Base-by-base conservation (phyloP, 2,797 vertebrate genomes). In the Euthynnus affinis region DNA sequence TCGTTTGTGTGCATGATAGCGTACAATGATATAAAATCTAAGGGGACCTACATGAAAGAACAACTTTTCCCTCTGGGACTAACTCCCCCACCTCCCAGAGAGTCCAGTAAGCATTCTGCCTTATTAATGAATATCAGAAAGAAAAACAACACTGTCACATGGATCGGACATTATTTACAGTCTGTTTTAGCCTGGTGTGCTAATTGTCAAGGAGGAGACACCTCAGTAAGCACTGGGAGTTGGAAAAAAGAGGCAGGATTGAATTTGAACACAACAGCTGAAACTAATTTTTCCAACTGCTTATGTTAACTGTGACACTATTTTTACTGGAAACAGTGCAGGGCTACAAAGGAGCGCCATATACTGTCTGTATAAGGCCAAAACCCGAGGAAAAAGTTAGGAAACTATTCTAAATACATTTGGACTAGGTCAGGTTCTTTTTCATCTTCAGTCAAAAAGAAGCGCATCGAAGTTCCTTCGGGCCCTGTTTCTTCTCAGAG, bases 291-390 rank as follows among this genome's bases (percentile, higher is more conserved):
- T 94, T 93, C 93, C 93, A 62, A 86, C 85, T 95, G 95, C 94
- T 94, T 94, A 94, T 87, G 90, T 93, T 94, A 94, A 83, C 83
- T 9, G 85, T 95, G 95, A 95, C 94, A 95, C 86, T 92, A 94
- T 93, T 95, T 95, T 92, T 87, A 92, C 83, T 93, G 90, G 95
- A 95, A 95, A 95, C 90, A 93, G 92, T 75, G 83, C 94, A 95
- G 95, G 89, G 83, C 80, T 58, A 52, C 81, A 72, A 84, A 80
- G 81, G 65, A 82, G 81, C 34, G 77, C 80, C 83, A 82, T 80
- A 62, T 80, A 67, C 79, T 94, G 92, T 91, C 95, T 96, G 93
- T 96, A 96, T 95, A 95, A 93, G 95, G 95, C 90, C 87, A 95
- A 92, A 95, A 93, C 79, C 83, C 79, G 80, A 83, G 84, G 82